Percentiles rank a stretch among this genome's conserved stretches.
Evolutionary conservation across 2,888 invertebrate genomes (phyloP).

Genomic region (Agrotis exclamationis): DNA sequence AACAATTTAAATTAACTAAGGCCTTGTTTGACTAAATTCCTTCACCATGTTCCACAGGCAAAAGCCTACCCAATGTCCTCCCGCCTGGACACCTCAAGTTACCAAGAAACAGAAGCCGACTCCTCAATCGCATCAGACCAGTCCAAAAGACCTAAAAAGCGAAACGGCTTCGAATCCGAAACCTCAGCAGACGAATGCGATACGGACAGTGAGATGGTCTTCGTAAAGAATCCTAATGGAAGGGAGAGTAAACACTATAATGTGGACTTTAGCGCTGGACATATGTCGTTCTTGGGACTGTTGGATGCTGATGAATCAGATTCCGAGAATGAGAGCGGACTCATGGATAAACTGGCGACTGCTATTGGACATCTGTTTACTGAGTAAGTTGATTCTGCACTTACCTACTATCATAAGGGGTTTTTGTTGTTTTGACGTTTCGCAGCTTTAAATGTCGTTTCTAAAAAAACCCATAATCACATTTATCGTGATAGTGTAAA

Average conservation of each 20-base stretch:
- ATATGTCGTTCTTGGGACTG: conserved; percentile 87
- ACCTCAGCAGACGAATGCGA: conserved; percentile 92
- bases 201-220: conserved; percentile 91
- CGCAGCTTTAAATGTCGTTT: too few species aligned
- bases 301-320: conserved; percentile 93
- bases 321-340: conserved; percentile 94
- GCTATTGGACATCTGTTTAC: conserved; percentile 95
- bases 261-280: conserved; percentile 84
- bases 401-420: too few species aligned
- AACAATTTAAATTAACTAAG: too few species aligned
- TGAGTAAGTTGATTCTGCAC: conserved; percentile 85
- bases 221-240: conserved; percentile 87
- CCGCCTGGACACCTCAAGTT: conserved; percentile 76
- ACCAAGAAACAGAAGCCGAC: conserved; percentile 75
- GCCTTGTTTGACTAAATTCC: background rate
- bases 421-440: too few species aligned
- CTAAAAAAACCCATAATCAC: too few species aligned
- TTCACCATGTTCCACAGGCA: conserved; percentile 75
- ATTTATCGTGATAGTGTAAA: too few species aligned
- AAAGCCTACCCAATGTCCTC: conserved; percentile 91
- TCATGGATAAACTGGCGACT: conserved; percentile 93
- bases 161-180: conserved; percentile 89
- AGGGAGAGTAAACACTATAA: conserved; percentile 78
- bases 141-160: conserved; percentile 76
- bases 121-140: conserved; percentile 69